phyloP scores from a whole-genome alignment of 2,797 vertebrate genomes.

The Gambusia yucatana region DNA sequence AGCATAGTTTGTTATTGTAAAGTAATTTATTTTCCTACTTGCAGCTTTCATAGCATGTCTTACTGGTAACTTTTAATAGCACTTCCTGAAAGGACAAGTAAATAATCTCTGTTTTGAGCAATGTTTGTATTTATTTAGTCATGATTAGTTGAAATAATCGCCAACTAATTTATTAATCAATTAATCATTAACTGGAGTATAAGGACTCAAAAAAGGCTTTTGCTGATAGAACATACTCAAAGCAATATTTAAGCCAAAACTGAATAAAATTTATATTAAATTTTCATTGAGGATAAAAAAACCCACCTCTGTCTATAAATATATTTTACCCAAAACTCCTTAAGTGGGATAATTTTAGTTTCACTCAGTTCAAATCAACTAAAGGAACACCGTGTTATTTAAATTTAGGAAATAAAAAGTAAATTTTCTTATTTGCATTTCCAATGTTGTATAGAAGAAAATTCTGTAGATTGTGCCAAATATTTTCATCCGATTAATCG shows the following conservation, averaged over 20 bases:
- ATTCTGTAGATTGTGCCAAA: neutral
- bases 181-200: neutral
- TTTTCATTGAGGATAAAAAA: neutral
- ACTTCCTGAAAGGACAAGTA: neutral
- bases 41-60: too few species aligned
- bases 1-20: too few species aligned
- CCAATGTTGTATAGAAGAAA: neutral
- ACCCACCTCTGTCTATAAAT: neutral
- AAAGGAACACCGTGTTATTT: neutral
- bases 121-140: neutral
- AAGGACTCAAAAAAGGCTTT: neutral
- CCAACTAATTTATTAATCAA: neutral
- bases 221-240: neutral
- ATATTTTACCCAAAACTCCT: neutral
- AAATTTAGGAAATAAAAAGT: neutral
- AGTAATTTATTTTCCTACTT: too few species aligned
- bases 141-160: neutral
- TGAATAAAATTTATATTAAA: fast-evolving
- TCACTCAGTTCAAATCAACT: neutral
- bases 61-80: neutral
- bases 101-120: neutral
- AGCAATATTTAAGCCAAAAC: neutral
- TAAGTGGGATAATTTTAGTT: neutral
- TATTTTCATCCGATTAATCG: neutral
- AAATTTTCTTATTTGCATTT: neutral